Conservation (phyloP, 2,888 invertebrate genomes). For the Melinaea marsaeus region DNA sequence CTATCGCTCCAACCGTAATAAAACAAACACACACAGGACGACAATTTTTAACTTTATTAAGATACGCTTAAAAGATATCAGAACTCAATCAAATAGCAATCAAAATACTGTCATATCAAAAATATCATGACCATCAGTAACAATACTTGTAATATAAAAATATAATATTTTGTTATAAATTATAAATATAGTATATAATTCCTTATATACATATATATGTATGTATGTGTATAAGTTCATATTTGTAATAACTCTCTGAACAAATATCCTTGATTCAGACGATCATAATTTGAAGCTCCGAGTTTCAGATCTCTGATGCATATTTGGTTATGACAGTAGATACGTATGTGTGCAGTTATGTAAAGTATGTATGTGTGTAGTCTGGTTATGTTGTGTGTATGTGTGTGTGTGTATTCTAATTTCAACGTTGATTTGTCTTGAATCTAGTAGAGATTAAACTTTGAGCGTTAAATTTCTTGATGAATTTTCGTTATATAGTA, state of each 20-base stretch:
- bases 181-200: too few species aligned
- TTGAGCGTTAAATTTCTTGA: neutral
- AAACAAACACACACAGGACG: slow-evolving; percentile 25
- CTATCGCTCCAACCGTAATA: slow-evolving; percentile 40
- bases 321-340: slow-evolving; percentile 19
- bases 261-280: slow-evolving; percentile 41
- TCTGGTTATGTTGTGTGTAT: slow-evolving; percentile 9
- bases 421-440: neutral
- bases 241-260: too few species aligned
- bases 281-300: slow-evolving; percentile 65
- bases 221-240: too few species aligned
- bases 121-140: too few species aligned
- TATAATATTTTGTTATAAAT: too few species aligned
- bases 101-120: too few species aligned
- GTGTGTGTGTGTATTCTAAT: neutral
- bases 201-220: too few species aligned
- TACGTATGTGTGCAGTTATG: too few species aligned
- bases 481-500: neutral
- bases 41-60: slow-evolving; percentile 6
- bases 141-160: too few species aligned
- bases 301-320: slow-evolving; percentile 29
- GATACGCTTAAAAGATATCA: neutral
- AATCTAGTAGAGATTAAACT: neutral
- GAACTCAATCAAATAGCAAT: too few species aligned
- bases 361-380: neutral